Conservation (phyloP, 2,797 vertebrate genomes). For the Malurus splendens region DNA sequence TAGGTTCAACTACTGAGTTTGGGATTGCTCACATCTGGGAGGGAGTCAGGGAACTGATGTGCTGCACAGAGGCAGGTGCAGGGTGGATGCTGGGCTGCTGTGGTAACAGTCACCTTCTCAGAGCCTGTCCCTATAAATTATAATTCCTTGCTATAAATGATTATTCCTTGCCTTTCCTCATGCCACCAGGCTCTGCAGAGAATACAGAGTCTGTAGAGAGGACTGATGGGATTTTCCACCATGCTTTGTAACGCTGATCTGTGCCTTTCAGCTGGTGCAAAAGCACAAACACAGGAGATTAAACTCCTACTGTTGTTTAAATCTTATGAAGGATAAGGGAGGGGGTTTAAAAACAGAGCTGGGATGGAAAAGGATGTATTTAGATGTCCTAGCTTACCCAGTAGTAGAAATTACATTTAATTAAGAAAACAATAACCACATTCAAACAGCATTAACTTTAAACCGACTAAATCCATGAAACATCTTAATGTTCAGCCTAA, state of each 20-base stretch:
- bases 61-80: not conserved
- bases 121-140: not conserved
- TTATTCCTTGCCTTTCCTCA: not conserved
- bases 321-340: not conserved
- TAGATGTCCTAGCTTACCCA: not conserved
- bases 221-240: not conserved
- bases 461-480: not conserved
- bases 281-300: not conserved
- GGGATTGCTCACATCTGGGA: not conserved
- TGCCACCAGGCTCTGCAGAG: not conserved
- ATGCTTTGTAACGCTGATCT: not conserved
- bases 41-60: not conserved
- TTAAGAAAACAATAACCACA: not conserved
- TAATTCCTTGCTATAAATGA: not conserved
- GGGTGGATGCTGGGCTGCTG: not conserved
- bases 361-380: not conserved
- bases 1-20: not conserved
- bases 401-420: not conserved
- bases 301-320: not conserved
- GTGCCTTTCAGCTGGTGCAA: not conserved
- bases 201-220: not conserved
- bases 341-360: not conserved
- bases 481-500: not conserved
- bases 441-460: slow-evolving; percentile 2
- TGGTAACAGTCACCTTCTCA: not conserved